A percentile compares a stretch with the other conserved stretches of the same genome.
These are phyloP conservation scores for Megaleporinus macrocephalus DNA, from an alignment of 2,113 vertebrate species.

Conservation along the genomic window DNA sequence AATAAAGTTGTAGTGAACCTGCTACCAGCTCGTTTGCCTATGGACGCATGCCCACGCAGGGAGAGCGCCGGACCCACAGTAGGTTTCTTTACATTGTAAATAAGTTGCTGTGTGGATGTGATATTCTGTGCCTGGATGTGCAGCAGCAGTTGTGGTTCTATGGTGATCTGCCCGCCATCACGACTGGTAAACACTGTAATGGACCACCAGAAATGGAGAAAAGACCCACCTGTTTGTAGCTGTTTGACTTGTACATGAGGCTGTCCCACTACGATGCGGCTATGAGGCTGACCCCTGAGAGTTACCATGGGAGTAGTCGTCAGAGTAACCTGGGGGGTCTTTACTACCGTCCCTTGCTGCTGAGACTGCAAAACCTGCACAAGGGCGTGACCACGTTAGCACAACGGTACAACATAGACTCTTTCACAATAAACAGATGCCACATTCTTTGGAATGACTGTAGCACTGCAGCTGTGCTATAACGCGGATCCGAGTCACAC, in stretches of 20 bases:
- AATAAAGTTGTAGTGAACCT: no score
- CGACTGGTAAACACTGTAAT: not conserved
- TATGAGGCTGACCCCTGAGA: slow-evolving; percentile 85
- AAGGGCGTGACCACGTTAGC: not conserved
- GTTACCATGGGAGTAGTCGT: slow-evolving; percentile 89
- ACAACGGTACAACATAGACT: not conserved
- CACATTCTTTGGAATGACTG: not conserved
- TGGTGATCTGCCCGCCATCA: no score
- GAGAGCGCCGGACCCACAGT: no score
- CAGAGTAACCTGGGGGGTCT: slow-evolving; percentile 89
- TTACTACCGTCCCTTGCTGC: slow-evolving; percentile 87
- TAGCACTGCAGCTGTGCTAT: not conserved
- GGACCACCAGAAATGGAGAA: not conserved
- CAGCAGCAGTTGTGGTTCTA: no score
- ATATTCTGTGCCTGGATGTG: no score
- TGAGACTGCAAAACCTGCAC: slow-evolving; percentile 84
- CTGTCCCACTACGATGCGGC: slow-evolving; percentile 87
- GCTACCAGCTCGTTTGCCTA: no score
- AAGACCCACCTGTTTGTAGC: slow-evolving; percentile 85
- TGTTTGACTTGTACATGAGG: slow-evolving; percentile 86
- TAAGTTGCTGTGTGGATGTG: no score
- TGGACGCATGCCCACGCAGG: no score
- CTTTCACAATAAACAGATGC: not conserved
- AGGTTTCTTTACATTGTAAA: no score
- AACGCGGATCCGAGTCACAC: no score